Conservation (phyloP, 2,888 invertebrate genomes). For the Achlya flavicornis region DNA sequence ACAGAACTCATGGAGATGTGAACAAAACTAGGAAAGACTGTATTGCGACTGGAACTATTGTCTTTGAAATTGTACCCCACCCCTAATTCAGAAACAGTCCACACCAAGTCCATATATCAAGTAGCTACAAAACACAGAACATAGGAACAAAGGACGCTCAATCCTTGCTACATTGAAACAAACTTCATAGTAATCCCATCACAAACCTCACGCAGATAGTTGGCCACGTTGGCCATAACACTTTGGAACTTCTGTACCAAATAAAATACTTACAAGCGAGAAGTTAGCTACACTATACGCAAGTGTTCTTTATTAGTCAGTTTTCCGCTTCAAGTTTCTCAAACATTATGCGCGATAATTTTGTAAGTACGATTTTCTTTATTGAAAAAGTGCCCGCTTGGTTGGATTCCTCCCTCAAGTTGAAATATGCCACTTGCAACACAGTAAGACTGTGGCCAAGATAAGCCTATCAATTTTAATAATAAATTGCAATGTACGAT, state of each 20-base stretch:
- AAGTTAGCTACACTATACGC: conserved; percentile 1
- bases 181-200: conserved; percentile 8
- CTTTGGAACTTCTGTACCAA: background rate
- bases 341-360: background rate
- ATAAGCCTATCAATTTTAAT: no score
- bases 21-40: background rate
- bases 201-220: conserved; percentile 4
- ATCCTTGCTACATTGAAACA: conserved; percentile 6
- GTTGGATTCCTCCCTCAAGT: no score
- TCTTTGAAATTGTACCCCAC: background rate
- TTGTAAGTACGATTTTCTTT: background rate
- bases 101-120: background rate
- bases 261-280: background rate
- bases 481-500: no score
- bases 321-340: background rate
- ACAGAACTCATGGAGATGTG: background rate
- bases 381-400: background rate
- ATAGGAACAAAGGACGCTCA: conserved; percentile 4
- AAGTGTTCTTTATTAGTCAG: conserved; percentile 9
- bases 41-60: background rate
- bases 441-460: no score
- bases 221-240: conserved; percentile 11
- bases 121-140: background rate
- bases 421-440: no score
- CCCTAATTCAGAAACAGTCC: background rate